Percentiles rank a stretch among this genome's conserved stretches.
phyloP scores from a whole-genome alignment of 2,113 vertebrate species.

The Sprattus sprattus region DNA sequence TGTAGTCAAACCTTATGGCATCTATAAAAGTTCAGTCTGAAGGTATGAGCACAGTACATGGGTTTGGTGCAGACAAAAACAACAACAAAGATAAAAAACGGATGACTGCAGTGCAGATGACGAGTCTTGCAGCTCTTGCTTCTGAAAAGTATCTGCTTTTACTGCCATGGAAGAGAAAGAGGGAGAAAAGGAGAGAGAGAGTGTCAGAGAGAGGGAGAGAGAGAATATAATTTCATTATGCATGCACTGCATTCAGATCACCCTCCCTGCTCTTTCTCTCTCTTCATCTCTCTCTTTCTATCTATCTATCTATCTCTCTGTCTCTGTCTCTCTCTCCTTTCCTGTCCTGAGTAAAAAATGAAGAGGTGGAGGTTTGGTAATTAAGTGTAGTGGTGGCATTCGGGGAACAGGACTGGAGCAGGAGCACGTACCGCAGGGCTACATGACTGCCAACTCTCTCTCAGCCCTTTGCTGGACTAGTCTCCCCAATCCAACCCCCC shows the following conservation, averaged over 20 bases:
- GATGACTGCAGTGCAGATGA: conserved; percentile 62
- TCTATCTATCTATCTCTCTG: background rate
- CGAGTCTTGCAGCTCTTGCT: conserved; percentile 60
- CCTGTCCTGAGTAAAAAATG: conserved; percentile 45
- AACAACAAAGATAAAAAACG: conserved; percentile 46
- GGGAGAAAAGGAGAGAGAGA: background rate
- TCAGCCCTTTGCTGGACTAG: background rate
- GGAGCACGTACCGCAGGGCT: conserved; percentile 32
- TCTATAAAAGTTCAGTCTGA: background rate
- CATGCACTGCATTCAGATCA: conserved; percentile 38
- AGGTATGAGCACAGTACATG: background rate
- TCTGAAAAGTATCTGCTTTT: conserved; percentile 45
- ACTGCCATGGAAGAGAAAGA: conserved; percentile 23
- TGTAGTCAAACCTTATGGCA: background rate
- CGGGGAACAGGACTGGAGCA: conserved; percentile 5
- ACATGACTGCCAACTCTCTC: conserved; percentile 31
- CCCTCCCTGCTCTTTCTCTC: background rate
- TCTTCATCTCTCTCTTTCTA: background rate
- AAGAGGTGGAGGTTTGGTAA: conserved; percentile 35
- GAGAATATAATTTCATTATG: conserved; percentile 39
- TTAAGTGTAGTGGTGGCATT: conserved; percentile 22
- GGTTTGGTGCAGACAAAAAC: conserved; percentile 39
- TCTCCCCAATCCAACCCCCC: background rate
- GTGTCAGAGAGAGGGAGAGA: conserved; percentile 9
- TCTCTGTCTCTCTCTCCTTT: conserved; percentile 6